These are phyloP conservation scores for Neopelma chrysocephalum DNA, from an alignment of 2,797 vertebrate species.

Conservation along the genomic window DNA sequence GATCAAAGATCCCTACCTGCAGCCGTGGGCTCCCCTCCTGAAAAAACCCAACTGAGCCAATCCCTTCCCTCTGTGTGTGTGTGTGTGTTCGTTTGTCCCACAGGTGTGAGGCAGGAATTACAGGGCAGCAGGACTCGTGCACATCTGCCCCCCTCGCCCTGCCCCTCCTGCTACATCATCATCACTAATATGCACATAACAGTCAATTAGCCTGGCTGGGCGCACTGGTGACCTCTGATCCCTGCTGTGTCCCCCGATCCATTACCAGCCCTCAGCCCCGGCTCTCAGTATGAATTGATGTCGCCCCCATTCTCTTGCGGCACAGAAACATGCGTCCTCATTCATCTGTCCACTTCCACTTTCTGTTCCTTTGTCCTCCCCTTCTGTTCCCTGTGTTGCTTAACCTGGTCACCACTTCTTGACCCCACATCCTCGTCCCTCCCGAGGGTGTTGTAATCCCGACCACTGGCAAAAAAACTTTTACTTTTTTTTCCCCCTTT, in stretches of 20 bases:
- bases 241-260: conserved; percentile 91
- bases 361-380: conserved; percentile 87
- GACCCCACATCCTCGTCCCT: conserved; percentile 79
- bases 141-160: background rate
- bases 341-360: conserved; percentile 86
- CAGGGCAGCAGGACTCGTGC: background rate
- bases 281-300: conserved; percentile 93
- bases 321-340: conserved; percentile 87
- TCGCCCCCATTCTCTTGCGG: conserved; percentile 87
- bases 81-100: background rate
- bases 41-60: background rate
- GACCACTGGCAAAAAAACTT: conserved; percentile 17
- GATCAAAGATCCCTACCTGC: background rate
- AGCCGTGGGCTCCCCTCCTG: background rate
- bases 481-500: conserved; percentile 58
- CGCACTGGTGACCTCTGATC: conserved; percentile 91
- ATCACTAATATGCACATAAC: conserved; percentile 77
- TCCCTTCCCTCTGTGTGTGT: rapidly evolving
- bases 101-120: background rate
- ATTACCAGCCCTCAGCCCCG: conserved; percentile 81
- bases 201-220: conserved; percentile 89
- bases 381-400: conserved; percentile 83
- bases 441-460: conserved; percentile 54
- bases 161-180: background rate
- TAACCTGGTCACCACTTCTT: conserved; percentile 84